Evolutionary conservation across 2,888 invertebrate species (phyloP), one percentile per base, ranked within the genome.

Genomic region (Punctoribates punctum): DNA sequence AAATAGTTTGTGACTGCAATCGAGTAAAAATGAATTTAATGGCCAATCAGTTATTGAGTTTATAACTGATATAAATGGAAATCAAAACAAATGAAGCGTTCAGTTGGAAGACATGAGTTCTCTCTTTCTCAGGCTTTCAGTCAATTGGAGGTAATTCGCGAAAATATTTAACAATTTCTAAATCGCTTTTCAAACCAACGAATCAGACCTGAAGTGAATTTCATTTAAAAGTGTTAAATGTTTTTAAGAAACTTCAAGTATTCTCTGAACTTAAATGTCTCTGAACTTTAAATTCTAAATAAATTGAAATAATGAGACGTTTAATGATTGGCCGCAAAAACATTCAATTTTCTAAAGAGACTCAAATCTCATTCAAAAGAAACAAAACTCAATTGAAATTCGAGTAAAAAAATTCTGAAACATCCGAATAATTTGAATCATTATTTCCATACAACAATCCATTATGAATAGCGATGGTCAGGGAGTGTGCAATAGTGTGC

Each of bases 1-100:
- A 67, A 67, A 38, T 67, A 67, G 13, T 11, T 11, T 67, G n/a
- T 67, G 34, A 38, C 20, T 38, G 34, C 38, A 38, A 38, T 67
- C 1, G 17, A 67, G 5, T 67, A 38, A 67, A 67, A 67, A 38
- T 67, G 65, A 20, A 67, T 67, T 67, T 29, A 67, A 67, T 67
- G 65, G 65, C n/a, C 34, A 67, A 67, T 38, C 65, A 67, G 65
- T 67, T 38, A 67, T 67, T 15, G 65, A 67, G 65, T 67, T 67
- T 67, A 67, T 67, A 67, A 67, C 38, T 62, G 8, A 67, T 67
- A 38, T 67, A 67, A 67, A 67, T 67, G 38, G 9, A 38, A 38
- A 67, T 67, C 38, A 17, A 20, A 38, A n/a, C 38, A 20, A 67
- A 20, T 38, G n/a, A 38, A 38, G 38, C 65, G 65, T 67, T 67